These are phyloP conservation scores for Brachymystax lenok DNA, from an alignment of 2,797 vertebrate genomes.

Conservation along the genomic window DNA sequence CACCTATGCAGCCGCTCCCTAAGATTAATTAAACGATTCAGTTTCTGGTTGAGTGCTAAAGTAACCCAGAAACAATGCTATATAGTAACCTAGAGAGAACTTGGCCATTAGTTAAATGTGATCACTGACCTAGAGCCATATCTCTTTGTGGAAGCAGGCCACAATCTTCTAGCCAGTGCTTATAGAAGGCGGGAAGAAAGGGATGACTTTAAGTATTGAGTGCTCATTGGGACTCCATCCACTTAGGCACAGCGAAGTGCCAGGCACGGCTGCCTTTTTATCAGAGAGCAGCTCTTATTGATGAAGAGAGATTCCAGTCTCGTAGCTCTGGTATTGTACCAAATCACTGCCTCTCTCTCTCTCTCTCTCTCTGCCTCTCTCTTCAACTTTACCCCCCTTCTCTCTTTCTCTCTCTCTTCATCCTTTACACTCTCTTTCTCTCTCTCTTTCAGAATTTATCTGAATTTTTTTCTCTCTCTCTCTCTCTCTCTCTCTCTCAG, in stretches of 20 bases:
- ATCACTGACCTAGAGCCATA: slow-evolving; percentile 52
- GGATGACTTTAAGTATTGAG: slow-evolving; percentile 15
- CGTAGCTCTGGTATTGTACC: slow-evolving; percentile 58
- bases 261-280: slow-evolving; percentile 41
- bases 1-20: no score
- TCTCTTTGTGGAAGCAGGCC: slow-evolving; percentile 52
- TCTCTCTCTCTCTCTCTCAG: no score
- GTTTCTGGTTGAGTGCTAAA: no score
- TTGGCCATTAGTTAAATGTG: slow-evolving; percentile 45
- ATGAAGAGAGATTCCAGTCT: slow-evolving; percentile 70
- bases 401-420: slow-evolving; percentile 41
- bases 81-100: no score
- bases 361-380: slow-evolving; percentile 7
- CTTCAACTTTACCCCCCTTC: no score
- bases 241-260: slow-evolving; percentile 50
- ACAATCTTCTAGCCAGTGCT: slow-evolving; percentile 43
- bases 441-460: background rate
- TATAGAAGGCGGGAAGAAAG: slow-evolving; percentile 46
- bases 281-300: slow-evolving; percentile 58
- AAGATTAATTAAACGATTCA: no score
- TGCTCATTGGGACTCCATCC: slow-evolving; percentile 52
- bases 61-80: no score
- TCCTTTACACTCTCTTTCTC: slow-evolving; percentile 52
- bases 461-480: background rate
- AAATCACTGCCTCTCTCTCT: slow-evolving; percentile 58